Conservation (phyloP, 2,888 invertebrate species). For the Tenthredo notha region DNA sequence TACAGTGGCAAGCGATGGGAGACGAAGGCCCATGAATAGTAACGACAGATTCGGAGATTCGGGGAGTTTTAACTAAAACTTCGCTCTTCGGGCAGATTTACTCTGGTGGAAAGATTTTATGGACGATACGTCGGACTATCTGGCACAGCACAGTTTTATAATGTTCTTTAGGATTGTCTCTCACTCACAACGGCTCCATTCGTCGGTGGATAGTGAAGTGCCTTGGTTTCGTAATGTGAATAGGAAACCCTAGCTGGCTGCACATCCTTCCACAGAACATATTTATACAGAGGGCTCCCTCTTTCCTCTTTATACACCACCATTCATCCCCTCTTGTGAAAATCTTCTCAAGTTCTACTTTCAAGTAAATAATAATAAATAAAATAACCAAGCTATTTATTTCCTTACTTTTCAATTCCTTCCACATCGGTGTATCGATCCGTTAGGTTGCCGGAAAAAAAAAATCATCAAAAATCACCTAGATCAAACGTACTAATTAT, state of each 20-base stretch:
- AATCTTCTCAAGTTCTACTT: constrained; percentile 7
- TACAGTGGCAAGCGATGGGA: constrained; percentile 42
- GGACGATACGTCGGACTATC: constrained; percentile 38
- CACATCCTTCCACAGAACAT: constrained; percentile 28
- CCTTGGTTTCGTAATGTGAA: constrained; percentile 36
- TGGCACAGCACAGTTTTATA: constrained; percentile 39
- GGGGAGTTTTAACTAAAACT: constrained; percentile 42
- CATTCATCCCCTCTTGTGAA: background rate
- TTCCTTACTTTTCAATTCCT: background rate
- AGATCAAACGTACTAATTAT: no score
- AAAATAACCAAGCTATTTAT: background rate
- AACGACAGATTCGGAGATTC: constrained; percentile 41
- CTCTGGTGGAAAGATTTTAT: constrained; percentile 45
- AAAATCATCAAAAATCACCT: no score
- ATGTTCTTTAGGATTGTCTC: constrained; percentile 33
- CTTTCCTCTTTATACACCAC: background rate
- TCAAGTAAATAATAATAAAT: background rate
- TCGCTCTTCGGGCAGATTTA: constrained; percentile 17
- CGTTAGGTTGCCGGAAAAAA: background rate
- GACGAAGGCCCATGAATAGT: constrained; percentile 48
- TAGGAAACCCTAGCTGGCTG: constrained; percentile 40
- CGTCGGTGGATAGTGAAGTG: constrained; percentile 1
- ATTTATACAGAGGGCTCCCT: constrained; percentile 30
- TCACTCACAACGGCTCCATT: constrained; percentile 16
- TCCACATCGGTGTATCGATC: background rate